phyloP scores from a whole-genome alignment of 2,888 invertebrate species.

The Nomada flava region DNA sequence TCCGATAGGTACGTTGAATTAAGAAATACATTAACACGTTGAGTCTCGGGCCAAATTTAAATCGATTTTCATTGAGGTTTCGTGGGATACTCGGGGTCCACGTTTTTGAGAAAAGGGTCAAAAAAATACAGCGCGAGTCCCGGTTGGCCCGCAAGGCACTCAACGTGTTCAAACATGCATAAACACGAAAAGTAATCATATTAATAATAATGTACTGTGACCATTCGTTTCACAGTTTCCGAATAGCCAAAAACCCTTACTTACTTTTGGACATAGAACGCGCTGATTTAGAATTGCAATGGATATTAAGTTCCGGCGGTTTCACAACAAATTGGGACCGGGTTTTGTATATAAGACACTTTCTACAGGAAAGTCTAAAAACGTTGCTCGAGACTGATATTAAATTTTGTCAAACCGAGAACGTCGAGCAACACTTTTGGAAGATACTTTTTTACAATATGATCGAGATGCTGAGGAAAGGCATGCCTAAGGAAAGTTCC shows the following conservation, averaged over 20 bases:
- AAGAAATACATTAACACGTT: not conserved
- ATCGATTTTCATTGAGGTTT: no score
- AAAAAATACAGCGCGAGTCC: no score
- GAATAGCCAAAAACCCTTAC: constrained; percentile 87
- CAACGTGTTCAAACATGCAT: not conserved
- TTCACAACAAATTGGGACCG: constrained; percentile 89
- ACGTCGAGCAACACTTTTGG: constrained; percentile 96
- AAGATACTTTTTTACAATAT: constrained; percentile 95
- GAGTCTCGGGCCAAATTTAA: not conserved
- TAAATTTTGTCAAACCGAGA: constrained; percentile 94
- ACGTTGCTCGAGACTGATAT: constrained; percentile 91
- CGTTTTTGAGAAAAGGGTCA: no score
- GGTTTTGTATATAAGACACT: constrained; percentile 87
- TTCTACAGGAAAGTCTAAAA: constrained; percentile 89
- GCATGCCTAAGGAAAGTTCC: constrained; percentile 86
- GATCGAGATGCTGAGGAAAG: constrained; percentile 92
- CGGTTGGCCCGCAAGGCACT: no score
- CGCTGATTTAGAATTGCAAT: constrained; percentile 89
- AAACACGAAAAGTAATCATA: not conserved
- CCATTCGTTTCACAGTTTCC: constrained; percentile 83
- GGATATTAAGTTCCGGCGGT: constrained; percentile 87
- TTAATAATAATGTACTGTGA: not conserved
- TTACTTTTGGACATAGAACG: constrained; percentile 88
- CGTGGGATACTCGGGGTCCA: no score
- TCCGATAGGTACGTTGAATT: constrained; percentile 84